phyloP scores from a whole-genome alignment of 2,113 vertebrate species.

The Fregetta grallaria region DNA sequence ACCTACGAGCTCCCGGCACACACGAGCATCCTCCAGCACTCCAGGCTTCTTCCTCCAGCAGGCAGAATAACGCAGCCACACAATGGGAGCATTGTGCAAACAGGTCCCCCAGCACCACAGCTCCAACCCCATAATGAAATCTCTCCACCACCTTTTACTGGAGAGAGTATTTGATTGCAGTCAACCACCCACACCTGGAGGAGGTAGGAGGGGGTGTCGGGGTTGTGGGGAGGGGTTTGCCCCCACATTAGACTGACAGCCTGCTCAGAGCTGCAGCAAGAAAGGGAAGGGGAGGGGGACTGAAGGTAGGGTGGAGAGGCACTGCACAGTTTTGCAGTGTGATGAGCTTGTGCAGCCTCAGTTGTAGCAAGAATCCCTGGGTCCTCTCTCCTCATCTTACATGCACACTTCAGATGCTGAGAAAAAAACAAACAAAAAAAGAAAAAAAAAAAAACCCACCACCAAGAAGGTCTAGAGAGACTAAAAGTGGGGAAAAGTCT shows the following conservation, averaged over 20 bases:
- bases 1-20: not conserved
- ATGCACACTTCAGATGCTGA: not conserved
- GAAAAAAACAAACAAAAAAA: not conserved
- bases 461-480: not conserved
- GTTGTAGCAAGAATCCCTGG: rapidly evolving
- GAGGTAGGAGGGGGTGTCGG: not conserved
- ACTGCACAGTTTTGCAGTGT: rapidly evolving
- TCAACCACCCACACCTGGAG: not conserved
- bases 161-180: not conserved
- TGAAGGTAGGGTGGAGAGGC: not conserved
- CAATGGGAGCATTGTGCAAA: not conserved
- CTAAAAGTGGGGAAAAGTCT: not conserved
- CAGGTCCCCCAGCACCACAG: not conserved
- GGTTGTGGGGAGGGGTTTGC: not conserved
- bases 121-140: not conserved
- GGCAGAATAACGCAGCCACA: not conserved
- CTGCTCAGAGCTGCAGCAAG: not conserved
- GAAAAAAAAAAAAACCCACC: too few relatives aligned
- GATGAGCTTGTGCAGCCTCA: not conserved
- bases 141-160: not conserved
- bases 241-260: not conserved
- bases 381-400: not conserved
- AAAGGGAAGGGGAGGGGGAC: not conserved
- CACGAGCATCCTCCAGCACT: not conserved
- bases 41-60: not conserved